phyloP scores from a whole-genome alignment of 2,797 vertebrate genomes.

The Bovichtus diacanthus region DNA sequence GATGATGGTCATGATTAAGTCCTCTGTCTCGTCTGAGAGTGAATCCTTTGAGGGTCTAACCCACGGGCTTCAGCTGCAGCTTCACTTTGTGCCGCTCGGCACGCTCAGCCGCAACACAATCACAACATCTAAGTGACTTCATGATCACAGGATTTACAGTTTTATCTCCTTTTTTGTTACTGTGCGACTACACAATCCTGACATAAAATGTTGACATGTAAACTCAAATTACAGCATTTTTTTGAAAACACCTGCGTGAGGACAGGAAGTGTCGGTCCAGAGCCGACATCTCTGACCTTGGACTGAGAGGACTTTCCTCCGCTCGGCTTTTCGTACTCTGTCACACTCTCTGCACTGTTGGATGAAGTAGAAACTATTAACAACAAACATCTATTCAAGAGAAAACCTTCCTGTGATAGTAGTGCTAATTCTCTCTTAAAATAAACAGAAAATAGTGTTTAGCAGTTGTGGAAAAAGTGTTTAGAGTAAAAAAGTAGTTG shows the following conservation, averaged over 20 bases:
- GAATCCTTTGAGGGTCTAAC: constrained; percentile 46
- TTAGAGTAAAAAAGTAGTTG: background rate
- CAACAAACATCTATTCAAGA: background rate
- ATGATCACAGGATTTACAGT: constrained; percentile 12
- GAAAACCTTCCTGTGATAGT: background rate
- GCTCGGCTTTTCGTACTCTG: constrained; percentile 23
- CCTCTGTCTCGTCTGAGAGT: constrained; percentile 35
- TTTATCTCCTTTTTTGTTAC: constrained; percentile 23
- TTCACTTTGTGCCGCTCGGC: background rate
- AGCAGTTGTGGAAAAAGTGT: background rate
- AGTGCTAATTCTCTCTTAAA: background rate
- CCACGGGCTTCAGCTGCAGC: constrained; percentile 23
- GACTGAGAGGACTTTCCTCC: background rate
- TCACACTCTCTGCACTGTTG: constrained; percentile 3
- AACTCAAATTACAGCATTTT: constrained; percentile 38
- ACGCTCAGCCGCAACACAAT: constrained; percentile 26
- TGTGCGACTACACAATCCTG: background rate
- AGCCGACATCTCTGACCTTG: constrained; percentile 32
- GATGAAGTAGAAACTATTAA: constrained; percentile 36
- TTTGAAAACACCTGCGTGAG: constrained; percentile 31
- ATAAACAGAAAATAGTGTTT: background rate
- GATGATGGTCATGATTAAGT: constrained; percentile 63
- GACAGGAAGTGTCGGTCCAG: background rate
- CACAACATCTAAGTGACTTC: constrained; percentile 20
- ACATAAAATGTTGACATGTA: constrained; percentile 53